phyloP scores from a whole-genome alignment of 2,888 invertebrate species.

The Megaustenia siamemsis region DNA sequence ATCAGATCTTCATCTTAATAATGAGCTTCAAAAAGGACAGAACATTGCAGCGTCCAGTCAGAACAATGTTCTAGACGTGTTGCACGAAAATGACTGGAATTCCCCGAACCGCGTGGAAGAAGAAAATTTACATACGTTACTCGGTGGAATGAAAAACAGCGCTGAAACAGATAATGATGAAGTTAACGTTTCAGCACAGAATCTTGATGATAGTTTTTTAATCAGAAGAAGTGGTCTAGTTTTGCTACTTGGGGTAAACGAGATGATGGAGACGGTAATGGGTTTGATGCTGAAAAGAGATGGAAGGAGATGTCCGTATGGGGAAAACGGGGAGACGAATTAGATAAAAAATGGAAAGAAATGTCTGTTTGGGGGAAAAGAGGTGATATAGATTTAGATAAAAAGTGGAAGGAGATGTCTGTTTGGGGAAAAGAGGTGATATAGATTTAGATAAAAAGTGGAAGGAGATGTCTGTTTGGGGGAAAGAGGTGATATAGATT shows the following conservation, averaged over 20 bases:
- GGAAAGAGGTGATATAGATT: constrained; percentile 20
- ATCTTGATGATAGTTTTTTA: neutral
- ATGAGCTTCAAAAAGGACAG: neutral
- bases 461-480: constrained; percentile 50
- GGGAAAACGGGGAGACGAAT: constrained; percentile 35
- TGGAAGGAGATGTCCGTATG: constrained; percentile 47
- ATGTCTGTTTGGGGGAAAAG: constrained; percentile 48
- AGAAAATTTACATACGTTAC: too few species aligned
- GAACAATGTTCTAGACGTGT: neutral
- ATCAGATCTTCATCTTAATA: neutral
- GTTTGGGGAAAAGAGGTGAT: constrained; percentile 43
- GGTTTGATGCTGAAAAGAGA: neutral
- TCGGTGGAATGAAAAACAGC: too few species aligned
- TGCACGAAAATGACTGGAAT: neutral
- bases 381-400: constrained; percentile 13
- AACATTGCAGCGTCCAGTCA: neutral
- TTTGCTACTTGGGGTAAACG: constrained; percentile 22
- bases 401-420: constrained; percentile 49
- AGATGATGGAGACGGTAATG: neutral
- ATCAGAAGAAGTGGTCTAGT: constrained; percentile 22
- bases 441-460: constrained; percentile 33
- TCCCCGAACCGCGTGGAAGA: neutral
- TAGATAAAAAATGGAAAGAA: constrained; percentile 45
- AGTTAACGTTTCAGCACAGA: neutral
- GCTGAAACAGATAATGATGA: neutral